Evolutionary conservation across 2,888 invertebrate genomes (phyloP).

Genomic region (Eupelmus urozonus): DNA sequence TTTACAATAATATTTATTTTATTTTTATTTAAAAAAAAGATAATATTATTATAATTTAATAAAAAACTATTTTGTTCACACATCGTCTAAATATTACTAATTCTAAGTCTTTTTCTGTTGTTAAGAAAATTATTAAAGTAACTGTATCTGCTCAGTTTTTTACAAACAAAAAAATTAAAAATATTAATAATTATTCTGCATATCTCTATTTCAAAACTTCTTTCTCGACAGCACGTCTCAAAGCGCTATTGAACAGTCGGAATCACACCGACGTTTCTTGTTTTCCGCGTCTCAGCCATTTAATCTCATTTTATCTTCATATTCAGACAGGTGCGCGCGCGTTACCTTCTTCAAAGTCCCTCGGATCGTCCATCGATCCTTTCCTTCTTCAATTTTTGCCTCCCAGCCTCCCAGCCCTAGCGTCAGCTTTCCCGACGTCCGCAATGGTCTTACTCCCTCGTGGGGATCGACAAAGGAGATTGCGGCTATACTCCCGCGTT

Average conservation of each 20-base stretch:
- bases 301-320: background rate
- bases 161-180: too few relatives aligned
- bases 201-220: too few relatives aligned
- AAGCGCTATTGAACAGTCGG: background rate
- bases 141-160: too few relatives aligned
- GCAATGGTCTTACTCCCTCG: slow-evolving; percentile 16
- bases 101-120: too few relatives aligned
- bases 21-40: too few relatives aligned
- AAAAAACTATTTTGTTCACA: too few relatives aligned
- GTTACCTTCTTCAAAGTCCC: background rate
- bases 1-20: too few relatives aligned
- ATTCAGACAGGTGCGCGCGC: background rate
- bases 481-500: slow-evolving; percentile 38
- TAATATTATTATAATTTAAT: too few relatives aligned
- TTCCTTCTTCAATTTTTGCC: slow-evolving; percentile 32
- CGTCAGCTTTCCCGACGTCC: slow-evolving; percentile 28
- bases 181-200: too few relatives aligned
- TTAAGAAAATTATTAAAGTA: too few relatives aligned
- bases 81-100: too few relatives aligned
- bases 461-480: slow-evolving; percentile 41
- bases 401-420: background rate
- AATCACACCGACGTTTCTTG: background rate
- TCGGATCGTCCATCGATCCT: slow-evolving; percentile 19
- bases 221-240: too few relatives aligned
- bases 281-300: background rate